Base-by-base conservation (phyloP, 2,797 vertebrate species). In the Sebastes hubbsi region DNA sequence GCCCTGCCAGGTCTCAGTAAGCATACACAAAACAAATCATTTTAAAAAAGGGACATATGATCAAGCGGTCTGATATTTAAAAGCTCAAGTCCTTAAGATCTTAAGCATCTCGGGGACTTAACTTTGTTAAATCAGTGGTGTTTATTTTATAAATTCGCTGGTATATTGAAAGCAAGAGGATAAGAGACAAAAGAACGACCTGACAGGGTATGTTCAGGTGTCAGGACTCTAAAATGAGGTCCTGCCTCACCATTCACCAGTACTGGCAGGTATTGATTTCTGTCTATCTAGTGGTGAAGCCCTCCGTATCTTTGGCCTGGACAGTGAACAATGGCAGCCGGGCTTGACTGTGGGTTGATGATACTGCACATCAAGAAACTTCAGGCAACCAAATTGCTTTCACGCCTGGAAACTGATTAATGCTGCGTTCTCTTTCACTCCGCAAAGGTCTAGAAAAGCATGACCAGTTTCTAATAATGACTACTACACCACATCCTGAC, bases 221-320 rank as follows among this genome's bases (percentile, higher is more conserved):
- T 84, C 79, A 61, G 76, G 56, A 87, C 64, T 82, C 61, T 77
- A 64, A 81, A 87, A 82, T 46, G 30, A 86, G 79, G 77, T 81
- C 52, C 55, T 58, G 77, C 63, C 70, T 72, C 27, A 71, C 80
- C 27, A 72, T 81, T 84, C 65, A 74, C 66, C 70, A 36, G 38
- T 70, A 42, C 84, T 88, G 86, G 78, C 88, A 87, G 71, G 56
- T 87, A 93, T 91, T 81, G 90, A 92, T 92, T 88, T 78, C 60
- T 81, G 72, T 84, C 83, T 24, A 65, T 87, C 75, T 82, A 10
- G 55, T 49, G 71, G 49, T 67, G 64, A 89, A 70, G 75, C 67
- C 75, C 79, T 82, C 20, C 38, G 77, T 82, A 79, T 88, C 81
- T 80, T 75, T 75, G 76, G 59, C 72, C 81, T 69, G 58, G 66